A percentile compares a stretch with the other conserved stretches of the same genome.
These are phyloP conservation scores for Drosophila demipolita DNA, from an alignment of 2,888 invertebrate genomes.

Conservation along the genomic window DNA sequence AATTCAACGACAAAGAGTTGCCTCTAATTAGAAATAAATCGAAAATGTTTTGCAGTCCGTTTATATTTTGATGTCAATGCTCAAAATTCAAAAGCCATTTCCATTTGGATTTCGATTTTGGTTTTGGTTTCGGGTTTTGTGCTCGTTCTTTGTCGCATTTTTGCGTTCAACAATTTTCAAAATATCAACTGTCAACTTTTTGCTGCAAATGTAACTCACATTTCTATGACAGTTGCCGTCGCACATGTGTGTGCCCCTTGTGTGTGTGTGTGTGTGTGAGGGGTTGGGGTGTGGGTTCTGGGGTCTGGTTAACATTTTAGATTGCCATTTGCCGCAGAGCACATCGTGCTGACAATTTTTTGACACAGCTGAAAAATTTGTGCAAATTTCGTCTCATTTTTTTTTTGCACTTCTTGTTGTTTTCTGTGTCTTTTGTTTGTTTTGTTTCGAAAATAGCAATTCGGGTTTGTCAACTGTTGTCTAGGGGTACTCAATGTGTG, in stretches of 20 bases:
- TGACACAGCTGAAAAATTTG: constrained; percentile 81
- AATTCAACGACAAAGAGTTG: constrained; percentile 67
- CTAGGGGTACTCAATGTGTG: constrained; percentile 18
- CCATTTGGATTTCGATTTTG: constrained; percentile 40
- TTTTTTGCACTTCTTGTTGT: constrained; percentile 19
- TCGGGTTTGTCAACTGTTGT: constrained; percentile 65
- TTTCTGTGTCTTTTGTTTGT: constrained; percentile 38
- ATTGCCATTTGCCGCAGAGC: constrained; percentile 64
- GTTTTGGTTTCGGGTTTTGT: constrained; percentile 27
- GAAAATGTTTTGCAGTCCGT: constrained; percentile 70
- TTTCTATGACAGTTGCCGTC: constrained; percentile 63
- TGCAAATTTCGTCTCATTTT: constrained; percentile 61
- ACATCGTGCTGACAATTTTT: constrained; percentile 75
- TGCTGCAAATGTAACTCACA: constrained; percentile 77
- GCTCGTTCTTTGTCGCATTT: constrained; percentile 38
- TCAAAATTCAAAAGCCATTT: constrained; percentile 60
- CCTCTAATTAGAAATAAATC: constrained; percentile 82
- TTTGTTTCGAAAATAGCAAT: constrained; percentile 68
- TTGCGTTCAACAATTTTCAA: constrained; percentile 71
- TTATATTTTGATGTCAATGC: constrained; percentile 71
- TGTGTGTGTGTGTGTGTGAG: constrained; percentile 7
- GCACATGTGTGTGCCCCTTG: constrained; percentile 17
- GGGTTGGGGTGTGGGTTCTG: constrained; percentile 1
- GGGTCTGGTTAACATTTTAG: constrained; percentile 58
- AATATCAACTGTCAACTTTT: constrained; percentile 84